Evolutionary conservation across 2,113 vertebrate species (phyloP), one percentile per base, ranked within the genome.

Genomic region (Pholis gunnellus): DNA sequence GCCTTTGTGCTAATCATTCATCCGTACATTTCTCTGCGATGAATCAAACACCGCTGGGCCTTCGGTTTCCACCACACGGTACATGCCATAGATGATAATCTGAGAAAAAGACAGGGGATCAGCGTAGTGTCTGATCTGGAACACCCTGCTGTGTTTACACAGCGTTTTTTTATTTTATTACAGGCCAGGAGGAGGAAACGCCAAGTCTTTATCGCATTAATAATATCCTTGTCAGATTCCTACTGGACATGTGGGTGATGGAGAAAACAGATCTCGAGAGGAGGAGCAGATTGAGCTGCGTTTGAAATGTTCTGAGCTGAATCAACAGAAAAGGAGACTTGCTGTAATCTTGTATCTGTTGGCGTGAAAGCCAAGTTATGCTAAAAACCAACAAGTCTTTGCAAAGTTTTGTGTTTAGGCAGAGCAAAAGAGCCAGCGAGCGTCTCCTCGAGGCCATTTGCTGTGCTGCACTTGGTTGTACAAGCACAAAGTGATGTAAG

Each of bases 191-290:
- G 88, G 67, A 88, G 86, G 85, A 92, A 86, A 68, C 44, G 22
- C 75, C 84, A 88, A 87, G 78, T 89, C 90, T 88, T 92, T 89
- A 93, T 92, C 87, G 20, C 78, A 90, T 94, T 87, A 88, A 92
- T 90, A 88, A 92, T 90, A 82, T 82, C 61, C 78, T 82, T 3
- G 61, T 76, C 70, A 82, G 80, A 87, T 82, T 92, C 77, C 69
- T 71, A 34, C 75, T 85, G 59, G 76, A 76, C 27, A 56, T 15
- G 40, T 71, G 15, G 31, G 50, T 83, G 88, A 92, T 87, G 83
- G 72, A 80, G 86, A 91, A 92, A 93, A 84, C 90, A 93, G 92
- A 88, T 82, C 74, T 36, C 27, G 27, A 66, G 76, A 71, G 57
- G 29, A 70, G 48, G 34, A 65, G 40, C 14, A 9, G 59, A 64